Base-by-base conservation (phyloP, 2,888 invertebrate species). In the Aphrophora alni region DNA sequence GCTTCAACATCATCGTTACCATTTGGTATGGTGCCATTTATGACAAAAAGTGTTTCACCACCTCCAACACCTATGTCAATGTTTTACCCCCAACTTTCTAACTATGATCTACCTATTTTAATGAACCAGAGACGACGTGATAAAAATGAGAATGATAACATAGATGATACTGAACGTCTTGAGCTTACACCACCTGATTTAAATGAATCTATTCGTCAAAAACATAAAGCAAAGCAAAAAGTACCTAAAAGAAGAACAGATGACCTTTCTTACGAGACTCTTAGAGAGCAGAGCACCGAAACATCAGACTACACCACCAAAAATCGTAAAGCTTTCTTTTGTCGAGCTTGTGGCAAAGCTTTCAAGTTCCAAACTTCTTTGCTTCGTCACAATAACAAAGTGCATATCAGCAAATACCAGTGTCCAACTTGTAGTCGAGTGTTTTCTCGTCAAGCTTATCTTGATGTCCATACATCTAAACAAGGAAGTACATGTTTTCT, bases 331-430 rank as follows among this genome's bases (percentile, higher is more conserved):
- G 81, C 84, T 10, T 85, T 85, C 77, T 85, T 82, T 75, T 86
- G 86, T 80, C 80, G 84, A 38, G 84, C 84, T 27, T 86, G 86
- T 44, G 85, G 84, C 28, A 86, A 86, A 81, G 82, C 85, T 4
- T 86, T 86, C 78, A 86, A 86, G 77, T 86, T 86, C 69, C 86
- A 86, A 73, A 86, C 86, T 26, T 86, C 86, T 5, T 81, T 86
- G 27, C 82, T 86, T 59, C 84, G 86, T 59, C 86, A 86, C 76
- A 86, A 86, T 74, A 86, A 86, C 70, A 86, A 86, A 79, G 85
- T 85, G 12, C 86, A 86, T 77, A 86, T 85, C 70, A 85, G 85
- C 80, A 85, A 85, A 80, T 86, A 86, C 44, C 85, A 84, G 80
- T 86, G 86, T 81, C 84, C 84, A 21, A 85, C 85, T 17, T 86